Percentiles rank a stretch among this genome's conserved stretches.
phyloP scores from a whole-genome alignment of 2,888 invertebrate genomes.

The Hypselothyrea guttata region DNA sequence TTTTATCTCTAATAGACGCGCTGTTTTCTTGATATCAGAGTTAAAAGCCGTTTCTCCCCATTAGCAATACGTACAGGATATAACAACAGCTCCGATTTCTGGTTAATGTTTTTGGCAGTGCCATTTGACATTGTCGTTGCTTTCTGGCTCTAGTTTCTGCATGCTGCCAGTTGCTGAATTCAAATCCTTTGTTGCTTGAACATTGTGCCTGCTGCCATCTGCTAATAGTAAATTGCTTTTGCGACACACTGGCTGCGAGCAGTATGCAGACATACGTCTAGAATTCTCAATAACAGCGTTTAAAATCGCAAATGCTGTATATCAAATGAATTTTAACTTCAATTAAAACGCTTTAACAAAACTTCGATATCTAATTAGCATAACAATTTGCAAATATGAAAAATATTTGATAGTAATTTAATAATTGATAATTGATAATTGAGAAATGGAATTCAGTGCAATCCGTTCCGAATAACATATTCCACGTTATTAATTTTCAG shows the following conservation, averaged over 20 bases:
- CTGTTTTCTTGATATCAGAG: too few species aligned
- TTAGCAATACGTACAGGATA: too few species aligned
- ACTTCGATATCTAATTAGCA: not conserved
- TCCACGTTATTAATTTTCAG: too few species aligned
- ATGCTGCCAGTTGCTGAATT: slow-evolving; percentile 12
- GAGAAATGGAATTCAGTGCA: too few species aligned
- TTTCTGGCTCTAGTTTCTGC: slow-evolving; percentile 1
- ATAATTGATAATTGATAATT: too few species aligned
- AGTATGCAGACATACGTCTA: slow-evolving; percentile 23
- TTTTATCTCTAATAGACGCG: too few species aligned
- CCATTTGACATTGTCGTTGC: slow-evolving; percentile 27
- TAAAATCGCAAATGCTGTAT: slow-evolving; percentile 11
- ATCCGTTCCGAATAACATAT: too few species aligned
- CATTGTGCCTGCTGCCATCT: slow-evolving; percentile 24
- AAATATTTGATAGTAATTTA: not conserved
- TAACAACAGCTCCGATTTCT: slow-evolving; percentile 18
- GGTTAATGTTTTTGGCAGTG: slow-evolving; percentile 45
- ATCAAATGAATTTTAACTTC: slow-evolving; percentile 22
- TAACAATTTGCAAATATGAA: not conserved
- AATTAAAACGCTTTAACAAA: slow-evolving; percentile 4
- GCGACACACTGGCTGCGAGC: slow-evolving; percentile 42
- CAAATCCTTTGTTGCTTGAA: slow-evolving; percentile 28
- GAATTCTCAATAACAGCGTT: slow-evolving; percentile 20
- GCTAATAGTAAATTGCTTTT: slow-evolving; percentile 47
- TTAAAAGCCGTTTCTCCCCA: too few species aligned